Evolutionary conservation across 2,113 vertebrate species (phyloP).

Genomic region (Osmerus mordax): DNA sequence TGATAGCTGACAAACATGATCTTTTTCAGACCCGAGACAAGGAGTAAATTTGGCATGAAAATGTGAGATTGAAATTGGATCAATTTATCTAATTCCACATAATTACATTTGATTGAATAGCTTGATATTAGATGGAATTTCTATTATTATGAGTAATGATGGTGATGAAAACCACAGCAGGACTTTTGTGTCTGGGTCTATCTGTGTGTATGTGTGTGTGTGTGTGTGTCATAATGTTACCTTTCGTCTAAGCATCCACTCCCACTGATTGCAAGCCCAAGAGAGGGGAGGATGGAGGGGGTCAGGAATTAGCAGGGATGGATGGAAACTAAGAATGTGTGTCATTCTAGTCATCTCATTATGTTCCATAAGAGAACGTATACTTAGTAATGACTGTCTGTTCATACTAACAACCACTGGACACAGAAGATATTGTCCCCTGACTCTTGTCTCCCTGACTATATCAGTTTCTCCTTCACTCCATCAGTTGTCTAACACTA

Average conservation of each 20-base stretch:
- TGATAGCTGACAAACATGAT: neutral
- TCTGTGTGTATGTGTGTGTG: slow-evolving; percentile 3
- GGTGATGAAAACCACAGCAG: slow-evolving; percentile 46
- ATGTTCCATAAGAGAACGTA: neutral
- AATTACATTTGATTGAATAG: slow-evolving; percentile 66
- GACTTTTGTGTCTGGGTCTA: slow-evolving; percentile 1
- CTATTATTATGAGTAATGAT: slow-evolving; percentile 60
- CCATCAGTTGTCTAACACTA: slow-evolving; percentile 32
- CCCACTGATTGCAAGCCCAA: slow-evolving; percentile 32
- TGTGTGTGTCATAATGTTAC: slow-evolving; percentile 7
- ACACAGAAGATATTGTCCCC: neutral
- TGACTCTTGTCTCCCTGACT: slow-evolving; percentile 28
- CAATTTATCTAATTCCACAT: slow-evolving; percentile 62
- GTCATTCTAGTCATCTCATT: too few species aligned
- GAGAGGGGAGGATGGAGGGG: slow-evolving; percentile 6
- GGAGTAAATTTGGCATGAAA: slow-evolving; percentile 44
- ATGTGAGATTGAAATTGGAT: slow-evolving; percentile 54
- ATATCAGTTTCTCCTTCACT: slow-evolving; percentile 43
- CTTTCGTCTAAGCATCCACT: slow-evolving; percentile 42
- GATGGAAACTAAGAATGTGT: slow-evolving; percentile 53
- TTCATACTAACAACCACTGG: slow-evolving; percentile 1
- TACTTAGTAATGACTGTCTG: neutral
- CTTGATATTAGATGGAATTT: slow-evolving; percentile 66
- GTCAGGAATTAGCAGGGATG: slow-evolving; percentile 51
- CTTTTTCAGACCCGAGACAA: neutral